Conservation (phyloP, 2,113 vertebrate genomes). For the Sturnira hondurensis region DNA sequence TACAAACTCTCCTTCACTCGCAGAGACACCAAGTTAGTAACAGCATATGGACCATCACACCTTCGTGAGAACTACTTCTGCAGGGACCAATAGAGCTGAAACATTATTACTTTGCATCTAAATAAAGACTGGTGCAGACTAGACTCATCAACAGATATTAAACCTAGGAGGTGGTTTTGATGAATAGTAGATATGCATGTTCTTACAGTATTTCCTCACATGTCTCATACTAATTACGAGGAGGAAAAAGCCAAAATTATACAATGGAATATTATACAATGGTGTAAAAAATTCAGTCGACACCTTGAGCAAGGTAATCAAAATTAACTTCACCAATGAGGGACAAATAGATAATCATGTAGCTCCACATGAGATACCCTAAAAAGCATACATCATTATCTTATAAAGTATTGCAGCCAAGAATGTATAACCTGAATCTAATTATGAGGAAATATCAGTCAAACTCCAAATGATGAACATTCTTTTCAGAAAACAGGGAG, state of each 20-base stretch:
- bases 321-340: not conserved
- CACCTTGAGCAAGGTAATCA: not conserved
- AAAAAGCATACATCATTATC: not conserved
- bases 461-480: not conserved
- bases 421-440: not conserved
- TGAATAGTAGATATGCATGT: not conserved
- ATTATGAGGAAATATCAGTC: not conserved
- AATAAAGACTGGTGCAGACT: not conserved
- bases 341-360: not conserved
- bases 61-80: not conserved
- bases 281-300: not conserved
- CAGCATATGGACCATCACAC: not conserved
- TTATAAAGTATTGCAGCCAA: not conserved
- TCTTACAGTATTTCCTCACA: not conserved
- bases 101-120: not conserved
- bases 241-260: not conserved
- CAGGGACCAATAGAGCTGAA: not conserved
- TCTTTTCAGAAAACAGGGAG: not conserved
- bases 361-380: not conserved
- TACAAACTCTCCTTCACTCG: not conserved
- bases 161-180: not conserved
- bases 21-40: not conserved
- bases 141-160: not conserved
- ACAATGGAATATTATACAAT: not conserved
- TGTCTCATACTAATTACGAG: not conserved